Base-by-base conservation (phyloP, 2,888 invertebrate species). In the Agrochola lychnidis region DNA sequence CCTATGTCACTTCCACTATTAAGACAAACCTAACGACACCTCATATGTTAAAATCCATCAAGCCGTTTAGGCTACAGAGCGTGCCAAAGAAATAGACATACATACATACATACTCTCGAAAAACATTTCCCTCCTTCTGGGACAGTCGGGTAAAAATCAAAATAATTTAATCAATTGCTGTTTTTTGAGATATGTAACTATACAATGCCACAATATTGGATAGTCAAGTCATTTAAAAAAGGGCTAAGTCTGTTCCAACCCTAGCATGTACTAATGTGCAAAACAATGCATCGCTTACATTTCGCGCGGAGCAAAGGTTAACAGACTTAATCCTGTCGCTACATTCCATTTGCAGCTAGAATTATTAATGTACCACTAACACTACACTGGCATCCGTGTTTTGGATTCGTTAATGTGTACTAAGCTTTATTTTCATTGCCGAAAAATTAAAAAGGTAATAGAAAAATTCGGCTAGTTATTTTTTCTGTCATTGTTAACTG, bases 201-300 rank as follows among this genome's bases (percentile, higher is more conserved):
- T n/a, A n/a, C n/a, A n/a, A n/a, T n/a, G n/a, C n/a, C n/a, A n/a
- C n/a, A n/a, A n/a, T n/a, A n/a, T n/a, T n/a, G n/a, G n/a, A n/a
- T n/a, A n/a, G n/a, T n/a, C n/a, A n/a, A n/a, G n/a, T n/a, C n/a
- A n/a, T n/a, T 61, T 36, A 16, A 68, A 59, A 83, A 68, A 40
- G 7, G 68, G n/a, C 45, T 14, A 36, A 56, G 1, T 7, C 1
- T 19, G 56, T 67, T 51, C 2, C 85, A 87, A 25, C 89, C 87
- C 83, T 87, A 69, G 1, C 22, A 62, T 19, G 69, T 51, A 78
- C 61, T 76, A 73, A 84, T 80, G 80, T 84, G 69, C 79, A 86
- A 78, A 89, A 88, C 89, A 88, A 82, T 80, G 88, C 82, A 78
- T 81, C 70, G 88, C 76, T 86, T 89, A 89, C 84, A 89, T 89